Percentiles rank a stretch among this genome's conserved stretches.
These are phyloP conservation scores for Cepphus grylle DNA, from an alignment of 2,113 vertebrate species.

Conservation along the genomic window DNA sequence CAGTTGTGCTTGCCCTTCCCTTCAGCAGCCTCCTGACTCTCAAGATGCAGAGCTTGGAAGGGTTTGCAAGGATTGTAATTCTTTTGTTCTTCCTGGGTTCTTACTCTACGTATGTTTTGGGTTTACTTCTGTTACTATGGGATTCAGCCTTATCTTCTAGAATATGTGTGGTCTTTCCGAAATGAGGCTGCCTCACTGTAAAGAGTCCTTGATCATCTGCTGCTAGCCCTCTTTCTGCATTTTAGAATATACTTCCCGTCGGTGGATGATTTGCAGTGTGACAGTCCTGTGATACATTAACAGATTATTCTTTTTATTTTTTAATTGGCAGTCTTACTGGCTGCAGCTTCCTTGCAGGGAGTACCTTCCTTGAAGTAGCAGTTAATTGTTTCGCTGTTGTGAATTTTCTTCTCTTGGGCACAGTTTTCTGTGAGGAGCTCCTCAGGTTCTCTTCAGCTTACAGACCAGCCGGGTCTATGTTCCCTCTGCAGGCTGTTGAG, in stretches of 20 bases:
- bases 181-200: neutral
- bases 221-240: neutral
- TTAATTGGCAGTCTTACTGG: neutral
- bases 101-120: rapidly evolving
- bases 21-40: neutral
- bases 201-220: neutral
- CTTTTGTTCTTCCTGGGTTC: neutral
- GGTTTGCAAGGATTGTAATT: neutral
- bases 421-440: neutral
- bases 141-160: neutral
- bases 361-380: neutral
- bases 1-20: neutral
- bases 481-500: neutral
- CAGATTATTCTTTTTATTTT: neutral
- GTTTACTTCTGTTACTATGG: neutral
- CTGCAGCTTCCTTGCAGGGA: neutral
- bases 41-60: neutral
- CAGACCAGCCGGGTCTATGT: neutral
- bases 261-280: neutral
- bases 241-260: neutral
- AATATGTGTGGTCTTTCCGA: neutral
- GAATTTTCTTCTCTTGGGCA: neutral
- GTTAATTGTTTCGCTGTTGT: neutral
- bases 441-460: neutral
- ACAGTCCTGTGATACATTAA: neutral